Percentiles rank a stretch among this genome's conserved stretches.
Conservation (phyloP, 2,797 vertebrate species). For the Pseudochirops corinnae region DNA sequence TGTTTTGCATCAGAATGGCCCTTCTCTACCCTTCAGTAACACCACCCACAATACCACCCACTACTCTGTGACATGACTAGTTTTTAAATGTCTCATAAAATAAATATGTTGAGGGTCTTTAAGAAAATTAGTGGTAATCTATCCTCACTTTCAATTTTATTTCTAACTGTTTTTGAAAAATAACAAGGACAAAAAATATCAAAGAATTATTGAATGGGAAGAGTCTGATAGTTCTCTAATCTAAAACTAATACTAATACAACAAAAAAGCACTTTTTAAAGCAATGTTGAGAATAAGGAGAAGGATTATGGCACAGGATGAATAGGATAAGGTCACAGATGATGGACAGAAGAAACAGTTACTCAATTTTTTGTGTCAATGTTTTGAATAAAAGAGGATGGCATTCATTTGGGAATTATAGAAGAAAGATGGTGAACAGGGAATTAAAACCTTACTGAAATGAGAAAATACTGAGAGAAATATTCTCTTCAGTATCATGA, state of each 20-base stretch:
- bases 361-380: not conserved
- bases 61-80: not conserved
- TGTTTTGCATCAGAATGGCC: constrained; percentile 23
- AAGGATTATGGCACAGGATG: not conserved
- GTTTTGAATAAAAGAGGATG: not conserved
- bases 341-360: not conserved
- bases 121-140: not conserved
- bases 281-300: not conserved
- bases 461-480: not conserved
- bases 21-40: not conserved
- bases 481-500: not conserved
- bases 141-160: not conserved
- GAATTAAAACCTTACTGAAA: not conserved
- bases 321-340: not conserved
- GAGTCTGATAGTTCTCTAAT: not conserved
- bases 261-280: not conserved
- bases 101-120: not conserved
- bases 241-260: not conserved
- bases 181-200: not conserved
- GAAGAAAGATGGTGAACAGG: not conserved
- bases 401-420: not conserved
- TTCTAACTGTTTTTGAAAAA: not conserved
- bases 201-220: not conserved
- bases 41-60: not conserved
- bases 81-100: constrained; percentile 29